Evolutionary conservation across 2,797 vertebrate species (phyloP), one percentile per base, ranked within the genome.

Genomic region (Caiman crocodilus): DNA sequence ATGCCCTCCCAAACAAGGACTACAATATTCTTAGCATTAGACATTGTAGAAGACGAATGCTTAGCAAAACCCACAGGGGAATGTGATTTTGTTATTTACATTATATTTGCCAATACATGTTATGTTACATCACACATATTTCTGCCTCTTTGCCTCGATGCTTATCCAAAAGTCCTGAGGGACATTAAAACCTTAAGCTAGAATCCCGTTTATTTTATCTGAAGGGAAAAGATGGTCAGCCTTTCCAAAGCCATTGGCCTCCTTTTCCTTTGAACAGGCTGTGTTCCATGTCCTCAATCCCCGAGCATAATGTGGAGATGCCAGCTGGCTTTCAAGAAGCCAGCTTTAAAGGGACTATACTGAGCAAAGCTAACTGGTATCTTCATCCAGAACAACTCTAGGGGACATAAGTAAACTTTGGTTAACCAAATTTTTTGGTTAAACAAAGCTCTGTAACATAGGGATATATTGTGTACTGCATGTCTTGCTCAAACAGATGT

Each of bases 271-370:
- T 82, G 92, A 94, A 91, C 21, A 89, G 84, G 74, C 81, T 79
- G 76, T 42, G 65, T 92, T 95, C 94, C 89, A 91, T 65, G 65
- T 77, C 92, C 85, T 65, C 87, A 86, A 5, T 85, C 92, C 88
- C 91, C 91, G 87, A 92, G 89, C 28, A 81, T 76, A 95, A 78
- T n/a, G 95, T 21, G 93, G 88, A 94, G 76, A 84, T 58, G 93
- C 95, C 96, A 95, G 91, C 87, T 97, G 95, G 93, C 90, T 94
- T 93, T 50, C 64, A 93, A 88, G 94, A 94, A 94, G 80, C 93
- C 92, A 93, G 79, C 87, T 93, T 96, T 95, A 93, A 79, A 95
- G 84, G 85, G 92, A 84, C 89, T 83, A 1, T 6, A 13, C 81
- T 92, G n/a, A 2, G 88, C 64, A 83, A 94, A 93, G 79, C 88